phyloP scores from a whole-genome alignment of 2,888 invertebrate genomes.

The Lacanobia oleracea region DNA sequence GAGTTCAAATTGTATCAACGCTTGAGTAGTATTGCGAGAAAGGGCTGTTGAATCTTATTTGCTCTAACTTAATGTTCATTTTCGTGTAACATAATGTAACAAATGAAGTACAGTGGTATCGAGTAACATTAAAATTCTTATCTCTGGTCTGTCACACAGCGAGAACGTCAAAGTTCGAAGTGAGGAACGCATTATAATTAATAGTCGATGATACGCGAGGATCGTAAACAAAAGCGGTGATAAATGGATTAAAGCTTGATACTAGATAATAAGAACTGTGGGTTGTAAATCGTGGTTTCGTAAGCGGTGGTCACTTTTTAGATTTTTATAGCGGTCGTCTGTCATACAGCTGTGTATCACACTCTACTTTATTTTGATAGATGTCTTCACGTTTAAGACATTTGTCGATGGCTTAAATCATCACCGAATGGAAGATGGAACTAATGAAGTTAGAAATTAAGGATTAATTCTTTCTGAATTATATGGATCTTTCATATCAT shows the following conservation, averaged over 20 bases:
- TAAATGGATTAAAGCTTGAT: conserved; percentile 89
- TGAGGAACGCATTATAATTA: conserved; percentile 90
- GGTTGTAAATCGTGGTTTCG: conserved; percentile 88
- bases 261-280: conserved; percentile 87
- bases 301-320: conserved; percentile 84
- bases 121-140: conserved; percentile 90
- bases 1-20: conserved; percentile 72
- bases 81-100: conserved; percentile 65
- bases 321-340: conserved; percentile 65
- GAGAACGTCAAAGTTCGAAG: conserved; percentile 90
- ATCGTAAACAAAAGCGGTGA: conserved; percentile 90
- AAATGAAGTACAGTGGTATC: conserved; percentile 80
- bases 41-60: conserved; percentile 60
- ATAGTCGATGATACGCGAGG: conserved; percentile 90
- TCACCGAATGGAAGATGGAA: not conserved
- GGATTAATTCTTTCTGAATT: not conserved
- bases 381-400: conserved; percentile 26
- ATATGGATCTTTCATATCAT: not conserved
- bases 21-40: conserved; percentile 31
- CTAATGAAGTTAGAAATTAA: conserved; percentile 15
- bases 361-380: conserved; percentile 29
- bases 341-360: conserved; percentile 66
- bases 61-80: conserved; percentile 67
- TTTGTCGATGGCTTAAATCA: conserved; percentile 37
- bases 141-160: conserved; percentile 90